Evolutionary conservation across 2,888 invertebrate species (phyloP), one percentile per base, ranked within the genome.

Genomic region (Xestia rhomboidea): DNA sequence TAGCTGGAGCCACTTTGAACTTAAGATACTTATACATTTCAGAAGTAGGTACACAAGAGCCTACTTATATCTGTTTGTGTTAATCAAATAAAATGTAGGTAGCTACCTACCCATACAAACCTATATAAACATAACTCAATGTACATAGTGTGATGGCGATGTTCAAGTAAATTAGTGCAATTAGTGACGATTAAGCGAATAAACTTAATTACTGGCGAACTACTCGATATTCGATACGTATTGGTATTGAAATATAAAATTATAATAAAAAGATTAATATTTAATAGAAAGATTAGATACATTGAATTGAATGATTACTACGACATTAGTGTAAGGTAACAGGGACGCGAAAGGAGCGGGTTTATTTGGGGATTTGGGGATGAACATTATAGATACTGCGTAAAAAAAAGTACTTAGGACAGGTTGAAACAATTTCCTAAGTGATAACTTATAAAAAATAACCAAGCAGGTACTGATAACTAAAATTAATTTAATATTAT

Each of bases 151-250:
- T 62, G 60, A 74, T 74, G 49, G 10, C 57, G 34, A 64, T 64
- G 57, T 54, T 63, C 75, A 49, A 80, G 54, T 63, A 74, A 34
- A 79, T 67, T 67, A 80, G 63, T 46, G 44, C 63, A 79, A 75
- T 79, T 80, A 80, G 30, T 75, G 41, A 63, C 38, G 67, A 57
- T 75, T 74, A 66, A 60, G 27, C 30, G 41, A 24, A 68, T 68
- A 63, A 62, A 80, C 60, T 41, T 54, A 30, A 73, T 79, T 46
- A 80, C 41, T 78, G 41, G 0, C n/a, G 4, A 60, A 51, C 41
- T 27, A 38, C 24, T 51, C 66, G 51, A 46, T 63, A 68, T n/a
- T 67, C 15, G 11, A 67, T 38, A n/a, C 7, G n/a, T n/a, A 13
- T 13, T 18, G 15, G n/a, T 49, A 67, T 41, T 15, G 27, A 38